These are phyloP conservation scores for Gorsachius goisagi DNA, from an alignment of 2,113 vertebrate genomes.

Conservation along the genomic window DNA sequence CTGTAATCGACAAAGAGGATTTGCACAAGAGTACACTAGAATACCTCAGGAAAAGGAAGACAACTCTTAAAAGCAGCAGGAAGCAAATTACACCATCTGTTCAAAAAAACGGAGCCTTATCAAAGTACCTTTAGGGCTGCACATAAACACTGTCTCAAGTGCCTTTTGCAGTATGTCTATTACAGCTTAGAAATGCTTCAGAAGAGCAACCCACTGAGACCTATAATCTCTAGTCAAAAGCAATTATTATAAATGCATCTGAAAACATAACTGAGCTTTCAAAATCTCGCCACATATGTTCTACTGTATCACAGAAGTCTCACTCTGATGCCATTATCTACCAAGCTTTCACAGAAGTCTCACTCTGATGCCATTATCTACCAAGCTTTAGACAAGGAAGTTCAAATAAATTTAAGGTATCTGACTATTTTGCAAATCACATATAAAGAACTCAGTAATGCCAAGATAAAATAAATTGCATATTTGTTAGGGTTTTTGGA, in stretches of 20 bases:
- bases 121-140: not conserved
- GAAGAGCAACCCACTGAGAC: not conserved
- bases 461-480: not conserved
- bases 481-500: not conserved
- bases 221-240: not conserved
- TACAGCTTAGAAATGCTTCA: not conserved
- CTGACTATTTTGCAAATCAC: not conserved
- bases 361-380: not conserved
- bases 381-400: not conserved
- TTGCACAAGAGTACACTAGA: not conserved
- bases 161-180: not conserved
- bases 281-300: not conserved
- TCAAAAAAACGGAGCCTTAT: not conserved
- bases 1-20: not conserved
- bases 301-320: not conserved
- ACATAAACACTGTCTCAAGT: not conserved
- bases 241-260: not conserved
- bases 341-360: not conserved
- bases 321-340: not conserved
- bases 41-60: not conserved
- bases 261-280: slow-evolving; percentile 3
- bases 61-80: not conserved
- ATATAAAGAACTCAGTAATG: not conserved
- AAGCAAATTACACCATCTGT: slow-evolving; percentile 18
- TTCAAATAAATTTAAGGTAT: not conserved